A percentile compares a stretch with the other conserved stretches of the same genome.
These are phyloP conservation scores for Hiodon tergisus DNA, from an alignment of 2,113 vertebrate species.

Conservation along the genomic window DNA sequence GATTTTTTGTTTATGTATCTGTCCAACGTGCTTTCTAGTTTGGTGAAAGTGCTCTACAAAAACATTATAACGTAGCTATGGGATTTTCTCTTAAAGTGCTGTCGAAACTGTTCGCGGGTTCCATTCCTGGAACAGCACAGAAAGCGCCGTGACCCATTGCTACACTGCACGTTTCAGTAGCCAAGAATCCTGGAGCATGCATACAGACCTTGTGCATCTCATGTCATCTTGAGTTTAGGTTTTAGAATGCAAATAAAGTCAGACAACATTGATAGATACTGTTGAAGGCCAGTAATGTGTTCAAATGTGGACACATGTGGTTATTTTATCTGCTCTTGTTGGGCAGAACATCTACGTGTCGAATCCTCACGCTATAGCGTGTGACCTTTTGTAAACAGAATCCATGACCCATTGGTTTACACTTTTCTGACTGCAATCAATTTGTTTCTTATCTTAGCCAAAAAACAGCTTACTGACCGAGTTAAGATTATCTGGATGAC, in stretches of 20 bases:
- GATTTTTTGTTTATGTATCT: conserved; percentile 1
- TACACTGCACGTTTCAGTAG: not conserved
- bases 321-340: no score
- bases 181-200: not conserved
- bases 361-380: no score
- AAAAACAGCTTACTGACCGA: no score
- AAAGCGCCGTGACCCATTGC: not conserved
- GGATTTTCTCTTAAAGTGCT: conserved; percentile 3
- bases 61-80: not conserved
- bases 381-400: no score
- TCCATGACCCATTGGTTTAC: no score
- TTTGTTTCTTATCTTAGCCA: no score
- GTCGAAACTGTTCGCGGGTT: not conserved
- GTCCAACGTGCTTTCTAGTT: conserved; percentile 14
- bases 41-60: conserved; percentile 6
- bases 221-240: not conserved
- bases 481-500: no score
- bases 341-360: no score
- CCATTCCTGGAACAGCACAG: conserved; percentile 10
- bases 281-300: not conserved
- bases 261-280: not conserved
- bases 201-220: not conserved
- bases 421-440: no score
- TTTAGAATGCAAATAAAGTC: not conserved
- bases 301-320: no score